Evolutionary conservation across 2,888 invertebrate species (phyloP).

Genomic region (Agriopis marginaria): DNA sequence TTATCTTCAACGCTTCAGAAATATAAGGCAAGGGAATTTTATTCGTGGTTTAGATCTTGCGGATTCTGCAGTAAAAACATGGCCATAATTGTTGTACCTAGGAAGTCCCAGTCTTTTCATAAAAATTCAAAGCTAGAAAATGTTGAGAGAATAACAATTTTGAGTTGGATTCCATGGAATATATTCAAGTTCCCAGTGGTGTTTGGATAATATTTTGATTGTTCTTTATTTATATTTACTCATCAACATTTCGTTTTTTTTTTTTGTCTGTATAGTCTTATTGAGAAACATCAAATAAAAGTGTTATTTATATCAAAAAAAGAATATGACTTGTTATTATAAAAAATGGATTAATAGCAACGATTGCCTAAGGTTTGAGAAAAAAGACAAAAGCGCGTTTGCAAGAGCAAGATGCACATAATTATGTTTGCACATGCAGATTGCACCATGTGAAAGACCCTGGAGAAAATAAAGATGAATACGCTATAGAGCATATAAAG

Average conservation of each 20-base stretch:
- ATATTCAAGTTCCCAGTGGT: not conserved
- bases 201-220: not conserved
- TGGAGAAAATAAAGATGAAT: too few species aligned
- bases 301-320: too few species aligned
- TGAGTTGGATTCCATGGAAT: not conserved
- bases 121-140: not conserved
- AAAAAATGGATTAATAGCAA: too few species aligned
- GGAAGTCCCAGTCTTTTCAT: not conserved
- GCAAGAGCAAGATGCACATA: too few species aligned
- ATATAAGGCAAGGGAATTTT: slow-evolving; percentile 4
- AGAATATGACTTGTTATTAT: too few species aligned
- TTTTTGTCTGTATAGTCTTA: too few species aligned
- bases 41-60: not conserved
- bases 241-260: not conserved
- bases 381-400: too few species aligned
- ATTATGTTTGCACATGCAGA: too few species aligned
- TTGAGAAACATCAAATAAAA: too few species aligned
- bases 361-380: too few species aligned
- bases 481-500: too few species aligned
- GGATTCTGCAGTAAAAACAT: not conserved
- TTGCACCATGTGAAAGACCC: too few species aligned
- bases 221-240: not conserved
- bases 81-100: not conserved
- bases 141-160: not conserved
- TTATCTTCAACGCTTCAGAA: slow-evolving; percentile 19